These are phyloP conservation scores for Xestia sexstrigata DNA, from an alignment of 2,888 invertebrate genomes.

Conservation along the genomic window DNA sequence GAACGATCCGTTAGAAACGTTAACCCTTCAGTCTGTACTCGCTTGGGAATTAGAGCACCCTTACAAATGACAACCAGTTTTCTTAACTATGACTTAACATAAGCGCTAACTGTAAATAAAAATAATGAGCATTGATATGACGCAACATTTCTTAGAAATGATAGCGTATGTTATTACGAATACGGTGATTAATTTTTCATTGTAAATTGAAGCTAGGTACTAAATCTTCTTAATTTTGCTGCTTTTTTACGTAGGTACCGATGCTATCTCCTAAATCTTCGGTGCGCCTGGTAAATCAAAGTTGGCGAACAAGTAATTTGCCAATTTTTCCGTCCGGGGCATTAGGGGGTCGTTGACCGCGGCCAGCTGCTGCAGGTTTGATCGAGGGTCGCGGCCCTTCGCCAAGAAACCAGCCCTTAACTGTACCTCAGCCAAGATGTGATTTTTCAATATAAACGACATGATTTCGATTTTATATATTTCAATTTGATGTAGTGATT, in stretches of 20 bases:
- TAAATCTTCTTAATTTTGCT: neutral
- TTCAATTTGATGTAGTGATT: conserved; percentile 13
- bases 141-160: conserved; percentile 30
- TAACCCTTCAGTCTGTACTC: conserved; percentile 45
- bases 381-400: conserved; percentile 76
- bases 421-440: conserved; percentile 58
- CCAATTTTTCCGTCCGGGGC: conserved; percentile 67
- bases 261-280: conserved; percentile 28
- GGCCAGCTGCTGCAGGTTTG: conserved; percentile 73
- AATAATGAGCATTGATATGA: conserved; percentile 33
- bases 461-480: conserved; percentile 19
- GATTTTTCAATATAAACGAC: conserved; percentile 49
- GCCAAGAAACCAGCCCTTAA: conserved; percentile 70
- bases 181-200: conserved; percentile 1
- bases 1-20: conserved; percentile 46
- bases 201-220: neutral
- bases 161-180: conserved; percentile 24
- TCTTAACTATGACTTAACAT: neutral
- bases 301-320: conserved; percentile 65
- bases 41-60: conserved; percentile 59
- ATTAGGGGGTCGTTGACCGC: conserved; percentile 84
- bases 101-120: conserved; percentile 13
- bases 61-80: conserved; percentile 26
- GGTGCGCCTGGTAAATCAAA: conserved; percentile 52
- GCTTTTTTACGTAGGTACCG: neutral